Conservation (phyloP, 2,797 vertebrate genomes). For the Nothura maculosa region DNA sequence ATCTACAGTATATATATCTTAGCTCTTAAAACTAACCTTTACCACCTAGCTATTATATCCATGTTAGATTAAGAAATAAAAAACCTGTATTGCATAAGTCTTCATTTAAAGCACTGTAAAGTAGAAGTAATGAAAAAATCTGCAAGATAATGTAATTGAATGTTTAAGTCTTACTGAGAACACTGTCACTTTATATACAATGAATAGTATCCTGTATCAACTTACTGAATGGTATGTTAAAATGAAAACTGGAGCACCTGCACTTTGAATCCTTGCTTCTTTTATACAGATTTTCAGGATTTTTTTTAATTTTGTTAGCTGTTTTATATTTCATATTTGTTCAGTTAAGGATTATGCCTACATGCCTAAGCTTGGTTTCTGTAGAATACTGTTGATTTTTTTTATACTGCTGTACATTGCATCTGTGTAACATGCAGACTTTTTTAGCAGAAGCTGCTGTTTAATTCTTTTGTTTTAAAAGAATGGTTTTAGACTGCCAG, state of each 20-base stretch:
- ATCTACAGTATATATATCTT: constrained; percentile 63
- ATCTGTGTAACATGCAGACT: constrained; percentile 54
- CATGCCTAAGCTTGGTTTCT: constrained; percentile 63
- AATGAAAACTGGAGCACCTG: constrained; percentile 83
- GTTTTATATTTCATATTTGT: constrained; percentile 10
- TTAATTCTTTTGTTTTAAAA: constrained; percentile 77
- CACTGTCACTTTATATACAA: constrained; percentile 82
- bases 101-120: constrained; percentile 70
- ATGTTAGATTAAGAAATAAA: constrained; percentile 67
- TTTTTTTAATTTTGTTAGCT: constrained; percentile 39
- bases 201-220: constrained; percentile 68
- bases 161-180: constrained; percentile 78
- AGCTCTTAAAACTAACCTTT: constrained; percentile 66
- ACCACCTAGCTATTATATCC: constrained; percentile 66
- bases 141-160: constrained; percentile 73
- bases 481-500: constrained; percentile 79
- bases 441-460: constrained; percentile 72
- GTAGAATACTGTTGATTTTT: constrained; percentile 47
- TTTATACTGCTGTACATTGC: constrained; percentile 66
- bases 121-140: constrained; percentile 61
- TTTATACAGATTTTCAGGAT: constrained; percentile 54
- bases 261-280: constrained; percentile 87
- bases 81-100: constrained; percentile 56
- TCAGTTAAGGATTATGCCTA: constrained; percentile 42
- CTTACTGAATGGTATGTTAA: constrained; percentile 74